phyloP scores from a whole-genome alignment of 2,113 vertebrate genomes.

The Sitta europaea region DNA sequence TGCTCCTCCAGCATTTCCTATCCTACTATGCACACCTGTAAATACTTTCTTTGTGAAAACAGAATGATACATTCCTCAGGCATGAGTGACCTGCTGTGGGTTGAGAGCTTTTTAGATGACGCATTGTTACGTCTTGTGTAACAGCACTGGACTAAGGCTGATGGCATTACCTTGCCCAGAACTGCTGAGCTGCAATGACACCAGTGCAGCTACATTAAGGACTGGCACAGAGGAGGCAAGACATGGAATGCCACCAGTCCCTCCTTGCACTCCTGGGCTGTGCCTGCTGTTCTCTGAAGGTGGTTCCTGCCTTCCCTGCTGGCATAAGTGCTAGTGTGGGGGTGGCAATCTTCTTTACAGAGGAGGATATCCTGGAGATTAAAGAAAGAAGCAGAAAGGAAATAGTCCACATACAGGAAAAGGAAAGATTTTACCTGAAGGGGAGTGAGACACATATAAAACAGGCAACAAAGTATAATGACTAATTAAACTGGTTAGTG shows the following conservation, averaged over 20 bases:
- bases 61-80: not conserved
- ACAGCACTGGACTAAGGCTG: not conserved
- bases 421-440: conserved; percentile 8
- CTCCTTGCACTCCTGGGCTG: rapidly evolving
- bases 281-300: not conserved
- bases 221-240: not conserved
- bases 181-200: not conserved
- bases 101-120: not conserved
- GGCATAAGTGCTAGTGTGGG: not conserved
- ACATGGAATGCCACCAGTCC: not conserved
- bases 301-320: not conserved
- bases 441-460: not conserved
- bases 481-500: not conserved
- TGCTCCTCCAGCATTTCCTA: not conserved
- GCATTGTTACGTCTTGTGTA: not conserved
- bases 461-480: not conserved
- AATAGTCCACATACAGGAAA: not conserved
- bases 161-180: not conserved
- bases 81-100: not conserved
- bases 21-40: not conserved
- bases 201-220: not conserved
- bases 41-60: not conserved
- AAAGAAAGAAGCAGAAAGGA: not conserved
- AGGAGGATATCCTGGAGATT: conserved; percentile 16
- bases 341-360: conserved; percentile 38